Conservation (phyloP, 2,888 invertebrate genomes). For the Agapostemon virescens region DNA sequence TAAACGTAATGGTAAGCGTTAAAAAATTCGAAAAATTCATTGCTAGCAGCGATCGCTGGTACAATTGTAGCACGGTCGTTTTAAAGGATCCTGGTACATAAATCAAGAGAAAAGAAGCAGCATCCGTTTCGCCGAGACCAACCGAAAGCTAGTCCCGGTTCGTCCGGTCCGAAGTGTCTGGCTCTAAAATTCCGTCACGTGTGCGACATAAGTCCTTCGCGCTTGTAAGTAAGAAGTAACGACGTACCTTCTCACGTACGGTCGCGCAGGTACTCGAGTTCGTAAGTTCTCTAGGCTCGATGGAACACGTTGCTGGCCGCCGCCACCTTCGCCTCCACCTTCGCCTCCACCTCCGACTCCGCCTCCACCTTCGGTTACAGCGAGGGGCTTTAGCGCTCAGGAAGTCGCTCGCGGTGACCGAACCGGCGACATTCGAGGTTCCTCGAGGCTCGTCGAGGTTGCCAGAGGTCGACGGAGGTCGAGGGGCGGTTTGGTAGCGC, state of each 20-base stretch:
- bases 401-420: constrained; percentile 32
- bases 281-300: constrained; percentile 69
- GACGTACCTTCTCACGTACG: constrained; percentile 39
- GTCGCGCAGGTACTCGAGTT: constrained; percentile 48
- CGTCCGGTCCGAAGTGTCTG: background rate
- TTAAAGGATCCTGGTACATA: background rate
- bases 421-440: constrained; percentile 42
- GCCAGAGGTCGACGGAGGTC: constrained; percentile 40
- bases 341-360: background rate
- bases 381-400: constrained; percentile 14
- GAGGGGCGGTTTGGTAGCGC: constrained; percentile 58
- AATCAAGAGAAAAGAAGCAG: background rate
- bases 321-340: constrained; percentile 4
- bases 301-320: constrained; percentile 47
- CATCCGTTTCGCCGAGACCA: background rate
- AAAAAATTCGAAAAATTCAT: background rate
- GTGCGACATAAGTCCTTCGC: constrained; percentile 76
- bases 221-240: constrained; percentile 76
- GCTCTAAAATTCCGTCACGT: constrained; percentile 78
- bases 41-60: background rate
- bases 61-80: background rate
- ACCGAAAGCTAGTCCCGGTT: constrained; percentile 1
- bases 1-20: background rate
- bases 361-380: background rate
- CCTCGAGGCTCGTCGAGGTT: constrained; percentile 34